Evolutionary conservation across 2,797 vertebrate genomes (phyloP).

Genomic region (Botia kubotai): DNA sequence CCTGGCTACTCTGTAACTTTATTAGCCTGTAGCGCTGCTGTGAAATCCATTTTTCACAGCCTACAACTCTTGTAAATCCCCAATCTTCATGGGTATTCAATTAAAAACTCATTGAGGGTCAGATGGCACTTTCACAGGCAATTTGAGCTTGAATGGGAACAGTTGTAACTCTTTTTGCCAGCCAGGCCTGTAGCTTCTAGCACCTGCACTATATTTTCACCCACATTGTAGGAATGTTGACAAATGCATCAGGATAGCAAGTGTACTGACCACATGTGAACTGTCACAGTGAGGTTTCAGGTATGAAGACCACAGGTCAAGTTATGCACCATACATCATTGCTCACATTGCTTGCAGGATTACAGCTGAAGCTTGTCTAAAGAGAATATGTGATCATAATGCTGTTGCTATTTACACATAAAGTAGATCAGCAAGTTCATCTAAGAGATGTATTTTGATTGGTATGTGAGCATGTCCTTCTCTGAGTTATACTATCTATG

Average conservation of each 20-base stretch:
- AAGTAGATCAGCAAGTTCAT: conserved; percentile 23
- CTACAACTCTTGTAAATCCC: conserved; percentile 40
- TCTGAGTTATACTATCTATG: neutral
- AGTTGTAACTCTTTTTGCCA: conserved; percentile 27
- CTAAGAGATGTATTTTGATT: neutral
- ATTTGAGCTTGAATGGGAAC: conserved; percentile 5
- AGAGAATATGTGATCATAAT: conserved; percentile 2
- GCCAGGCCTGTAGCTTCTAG: neutral
- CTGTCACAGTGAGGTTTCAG: conserved; percentile 7
- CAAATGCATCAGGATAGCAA: conserved; percentile 20
- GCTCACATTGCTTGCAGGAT: conserved; percentile 9
- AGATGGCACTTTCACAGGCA: conserved; percentile 63
- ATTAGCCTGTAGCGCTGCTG: conserved; percentile 24
- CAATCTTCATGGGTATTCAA: conserved; percentile 68
- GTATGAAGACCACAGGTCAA: conserved; percentile 11
- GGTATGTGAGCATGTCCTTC: neutral
- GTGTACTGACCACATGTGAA: conserved; percentile 31
- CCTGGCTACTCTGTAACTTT: conserved; percentile 19
- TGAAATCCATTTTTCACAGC: conserved; percentile 42
- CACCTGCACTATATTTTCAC: conserved; percentile 12
- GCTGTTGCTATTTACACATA: conserved; percentile 17
- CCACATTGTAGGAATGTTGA: conserved; percentile 2
- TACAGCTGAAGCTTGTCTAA: conserved; percentile 8
- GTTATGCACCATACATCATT: conserved; percentile 2
- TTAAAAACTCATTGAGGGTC: conserved; percentile 74